Evolutionary conservation across 2,888 invertebrate genomes (phyloP), one percentile per base, ranked within the genome.

Genomic region (Caenorhabditis japonica): DNA sequence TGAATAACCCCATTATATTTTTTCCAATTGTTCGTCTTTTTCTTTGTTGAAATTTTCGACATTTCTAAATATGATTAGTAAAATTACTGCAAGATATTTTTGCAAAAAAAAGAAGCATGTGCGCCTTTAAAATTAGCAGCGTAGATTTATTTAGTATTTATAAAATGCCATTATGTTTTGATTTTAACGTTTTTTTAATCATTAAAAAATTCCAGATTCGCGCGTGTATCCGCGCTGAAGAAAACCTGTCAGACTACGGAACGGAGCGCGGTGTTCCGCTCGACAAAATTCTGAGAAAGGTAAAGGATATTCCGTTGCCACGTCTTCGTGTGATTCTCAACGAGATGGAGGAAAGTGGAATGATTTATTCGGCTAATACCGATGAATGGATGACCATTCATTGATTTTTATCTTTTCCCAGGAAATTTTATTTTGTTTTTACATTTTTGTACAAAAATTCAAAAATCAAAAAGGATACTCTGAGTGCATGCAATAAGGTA

Each of bases 191-290:
- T n/a, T n/a, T 15, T 15, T 4, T 21, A n/a, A 2, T 15, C 8
- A n/a, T n/a, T n/a, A n/a, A n/a, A n/a, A n/a, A n/a, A n/a, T 30
- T 46, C 19, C 33, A 64, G 64, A 25, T 64, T 33, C 41, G 55
- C 5, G 64, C 64, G 3, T 21, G 27, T 8, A 56, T 66, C 34
- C 41, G 49, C 8, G n/a, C 21, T 1, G 64, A 64, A 17, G 39
- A 19, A 15, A 30, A 2, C 17, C 12, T 13, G 5, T 27, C 23
- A 1, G 4, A 17, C 1, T 44, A 34, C 33, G 43, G 56, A 25
- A 19, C 12, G 5, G 41, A 51, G 4, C 3, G 15, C 0, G 66
- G 66, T 4, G 66, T 66, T 12, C 49, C 66, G 10, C 39, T 66
- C 36, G 4, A 4, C 0, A 41, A 38, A 43, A 49, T 66, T 0